Conservation (phyloP, 2,888 invertebrate species). For the Platyscelio sp. region DNA sequence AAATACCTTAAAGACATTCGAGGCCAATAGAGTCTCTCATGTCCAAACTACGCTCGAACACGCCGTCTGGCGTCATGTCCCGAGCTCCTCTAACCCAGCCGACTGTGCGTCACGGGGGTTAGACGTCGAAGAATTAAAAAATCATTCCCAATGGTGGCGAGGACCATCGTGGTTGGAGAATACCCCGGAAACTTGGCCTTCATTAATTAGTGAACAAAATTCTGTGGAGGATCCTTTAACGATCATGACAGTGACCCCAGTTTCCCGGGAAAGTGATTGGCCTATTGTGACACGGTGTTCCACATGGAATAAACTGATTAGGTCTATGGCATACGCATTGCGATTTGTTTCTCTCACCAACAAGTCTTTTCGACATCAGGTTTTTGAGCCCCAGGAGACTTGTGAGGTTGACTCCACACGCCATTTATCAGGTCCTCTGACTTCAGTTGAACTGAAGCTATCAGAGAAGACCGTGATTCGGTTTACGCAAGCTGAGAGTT, state of each 20-base stretch:
- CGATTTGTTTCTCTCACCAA: not conserved
- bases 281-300: not conserved
- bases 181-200: not conserved
- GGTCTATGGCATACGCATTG: not conserved
- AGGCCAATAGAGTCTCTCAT: conserved; percentile 8
- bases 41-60: not conserved
- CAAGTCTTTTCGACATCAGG: too few relatives aligned
- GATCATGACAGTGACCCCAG: too few relatives aligned
- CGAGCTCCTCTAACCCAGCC: not conserved
- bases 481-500: not conserved
- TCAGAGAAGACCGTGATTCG: too few relatives aligned
- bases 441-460: too few relatives aligned
- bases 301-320: not conserved
- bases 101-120: conserved; percentile 17
- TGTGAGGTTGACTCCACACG: too few relatives aligned
- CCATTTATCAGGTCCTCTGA: too few relatives aligned
- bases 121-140: not conserved
- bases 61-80: conserved; percentile 3
- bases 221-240: too few relatives aligned
- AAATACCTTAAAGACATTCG: not conserved
- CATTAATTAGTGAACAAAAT: too few relatives aligned
- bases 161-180: conserved; percentile 4
- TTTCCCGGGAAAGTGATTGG: not conserved
- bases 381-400: too few relatives aligned
- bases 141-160: not conserved